These are phyloP conservation scores for Perca flavescens DNA, from an alignment of 2,113 vertebrate genomes.

Conservation along the genomic window DNA sequence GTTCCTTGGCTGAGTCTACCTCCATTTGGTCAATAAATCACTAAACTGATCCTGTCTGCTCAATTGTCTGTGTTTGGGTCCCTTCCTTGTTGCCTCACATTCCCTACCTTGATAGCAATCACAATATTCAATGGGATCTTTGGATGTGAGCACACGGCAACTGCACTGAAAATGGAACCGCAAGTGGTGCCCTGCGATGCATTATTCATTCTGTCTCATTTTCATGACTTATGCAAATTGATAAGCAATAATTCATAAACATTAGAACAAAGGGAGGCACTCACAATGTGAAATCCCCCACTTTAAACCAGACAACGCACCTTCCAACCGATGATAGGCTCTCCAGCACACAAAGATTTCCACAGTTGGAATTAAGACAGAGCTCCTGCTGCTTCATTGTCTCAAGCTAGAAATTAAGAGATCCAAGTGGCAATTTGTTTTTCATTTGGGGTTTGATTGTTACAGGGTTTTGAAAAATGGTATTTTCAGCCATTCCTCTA, in stretches of 20 bases:
- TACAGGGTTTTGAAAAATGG: not conserved
- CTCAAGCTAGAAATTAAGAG: not conserved
- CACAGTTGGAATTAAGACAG: not conserved
- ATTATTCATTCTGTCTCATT: constrained; percentile 56
- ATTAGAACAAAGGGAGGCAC: constrained; percentile 8
- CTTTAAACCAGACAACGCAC: not conserved
- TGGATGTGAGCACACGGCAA: constrained; percentile 6
- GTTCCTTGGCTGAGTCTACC: no score
- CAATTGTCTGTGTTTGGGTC: not conserved
- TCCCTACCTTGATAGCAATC: not conserved
- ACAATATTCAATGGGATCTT: constrained; percentile 33
- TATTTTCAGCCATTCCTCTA: not conserved
- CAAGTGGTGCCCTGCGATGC: constrained; percentile 6
- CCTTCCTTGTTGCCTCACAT: not conserved
- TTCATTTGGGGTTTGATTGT: not conserved
- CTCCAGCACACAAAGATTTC: not conserved
- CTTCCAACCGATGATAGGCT: not conserved
- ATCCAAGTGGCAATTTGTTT: not conserved
- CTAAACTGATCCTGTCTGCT: not conserved
- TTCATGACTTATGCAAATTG: constrained; percentile 42
- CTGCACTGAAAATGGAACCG: constrained; percentile 24
- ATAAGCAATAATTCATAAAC: constrained; percentile 47
- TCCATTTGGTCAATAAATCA: not conserved
- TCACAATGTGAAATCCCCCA: not conserved
- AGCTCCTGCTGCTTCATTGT: not conserved